phyloP scores from a whole-genome alignment of 2,888 invertebrate species.

The Osmoderma eremita region DNA sequence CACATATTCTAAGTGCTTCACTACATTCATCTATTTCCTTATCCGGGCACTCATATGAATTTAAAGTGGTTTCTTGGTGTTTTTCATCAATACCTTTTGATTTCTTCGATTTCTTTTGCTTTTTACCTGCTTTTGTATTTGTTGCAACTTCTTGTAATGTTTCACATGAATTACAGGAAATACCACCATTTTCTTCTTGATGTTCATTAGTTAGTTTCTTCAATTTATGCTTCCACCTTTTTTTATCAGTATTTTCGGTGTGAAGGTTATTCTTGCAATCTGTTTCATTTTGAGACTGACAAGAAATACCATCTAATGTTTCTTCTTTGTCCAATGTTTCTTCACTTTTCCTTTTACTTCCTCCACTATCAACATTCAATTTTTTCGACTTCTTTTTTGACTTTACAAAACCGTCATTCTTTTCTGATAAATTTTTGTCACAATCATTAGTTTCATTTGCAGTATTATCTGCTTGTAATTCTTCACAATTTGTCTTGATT shows the following conservation, averaged over 20 bases:
- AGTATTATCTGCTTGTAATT: too few relatives aligned
- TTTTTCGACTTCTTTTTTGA: constrained; percentile 43
- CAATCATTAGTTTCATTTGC: not conserved
- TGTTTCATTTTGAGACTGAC: not conserved
- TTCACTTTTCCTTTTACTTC: constrained; percentile 26
- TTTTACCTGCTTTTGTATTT: constrained; percentile 5
- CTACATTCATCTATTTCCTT: constrained; percentile 5
- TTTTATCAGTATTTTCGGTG: too few relatives aligned
- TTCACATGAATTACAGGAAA: not conserved
- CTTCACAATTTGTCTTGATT: too few relatives aligned
- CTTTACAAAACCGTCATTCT: constrained; percentile 11
- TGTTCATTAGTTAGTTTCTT: constrained; percentile 24
- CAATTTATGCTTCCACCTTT: constrained; percentile 30
- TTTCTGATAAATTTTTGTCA: not conserved
- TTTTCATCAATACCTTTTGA: constrained; percentile 18
- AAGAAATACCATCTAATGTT: not conserved
- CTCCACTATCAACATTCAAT: constrained; percentile 25
- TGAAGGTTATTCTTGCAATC: not conserved
- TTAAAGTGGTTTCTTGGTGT: not conserved
- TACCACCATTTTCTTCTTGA: not conserved
- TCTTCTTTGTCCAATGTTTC: not conserved
- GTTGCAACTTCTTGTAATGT: not conserved
- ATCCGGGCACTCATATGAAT: not conserved
- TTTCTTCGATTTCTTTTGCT: constrained; percentile 34
- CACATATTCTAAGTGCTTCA: not conserved